Conservation (phyloP, 2,113 vertebrate species). For the Myanophis thanlyinensis region DNA sequence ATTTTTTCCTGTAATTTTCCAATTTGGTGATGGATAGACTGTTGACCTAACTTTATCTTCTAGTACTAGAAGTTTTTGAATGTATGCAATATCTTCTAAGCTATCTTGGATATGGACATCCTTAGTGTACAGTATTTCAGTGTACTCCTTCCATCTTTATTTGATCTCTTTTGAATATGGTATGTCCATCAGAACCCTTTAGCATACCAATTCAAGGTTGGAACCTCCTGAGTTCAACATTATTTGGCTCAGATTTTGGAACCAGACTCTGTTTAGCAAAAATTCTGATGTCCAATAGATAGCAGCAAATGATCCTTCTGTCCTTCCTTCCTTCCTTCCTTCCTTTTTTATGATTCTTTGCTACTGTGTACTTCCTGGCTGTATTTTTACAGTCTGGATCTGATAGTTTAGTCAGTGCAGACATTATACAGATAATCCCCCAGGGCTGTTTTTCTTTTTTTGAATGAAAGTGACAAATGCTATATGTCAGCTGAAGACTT, state of each 20-base stretch:
- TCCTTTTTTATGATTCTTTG: not conserved
- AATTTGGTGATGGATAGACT: not conserved
- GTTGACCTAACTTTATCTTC: not conserved
- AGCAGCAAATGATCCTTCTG: not conserved
- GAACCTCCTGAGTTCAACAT: not conserved
- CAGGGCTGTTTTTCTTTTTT: not conserved
- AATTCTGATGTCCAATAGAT: not conserved
- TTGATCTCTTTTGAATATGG: not conserved
- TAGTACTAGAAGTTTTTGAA: not conserved
- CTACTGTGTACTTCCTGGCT: not conserved
- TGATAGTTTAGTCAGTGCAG: not conserved
- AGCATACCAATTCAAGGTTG: not conserved
- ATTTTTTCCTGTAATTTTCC: not conserved
- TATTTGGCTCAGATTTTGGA: not conserved
- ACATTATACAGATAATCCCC: not conserved
- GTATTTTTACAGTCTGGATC: not conserved
- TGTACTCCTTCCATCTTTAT: not conserved
- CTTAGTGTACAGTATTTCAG: not conserved
- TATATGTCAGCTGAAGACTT: conserved; percentile 19
- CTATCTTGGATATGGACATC: not conserved
- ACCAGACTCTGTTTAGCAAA: not conserved
- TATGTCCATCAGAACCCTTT: not conserved
- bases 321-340: not conserved
- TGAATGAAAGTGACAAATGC: conserved; percentile 24
- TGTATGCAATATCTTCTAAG: not conserved